Percentiles rank a stretch among this genome's conserved stretches.
Evolutionary conservation across 2,113 vertebrate species (phyloP).

Genomic region (Nesogale talazaci): DNA sequence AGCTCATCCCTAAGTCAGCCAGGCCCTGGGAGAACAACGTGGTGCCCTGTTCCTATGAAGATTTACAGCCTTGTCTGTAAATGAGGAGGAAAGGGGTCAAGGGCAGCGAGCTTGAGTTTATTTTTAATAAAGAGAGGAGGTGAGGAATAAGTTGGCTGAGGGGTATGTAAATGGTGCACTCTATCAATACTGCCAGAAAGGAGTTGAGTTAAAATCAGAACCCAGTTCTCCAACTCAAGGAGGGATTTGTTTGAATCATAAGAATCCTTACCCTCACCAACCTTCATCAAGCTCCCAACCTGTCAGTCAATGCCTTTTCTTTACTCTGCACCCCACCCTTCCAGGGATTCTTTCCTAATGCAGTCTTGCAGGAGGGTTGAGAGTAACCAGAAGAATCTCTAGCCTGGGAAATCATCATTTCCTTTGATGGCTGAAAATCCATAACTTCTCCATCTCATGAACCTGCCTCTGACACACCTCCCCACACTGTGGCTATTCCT

Average conservation of each 20-base stretch:
- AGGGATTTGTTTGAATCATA: neutral
- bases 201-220: fast-evolving
- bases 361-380: fast-evolving
- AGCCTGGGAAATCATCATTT: too few relatives aligned
- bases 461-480: neutral
- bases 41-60: too few relatives aligned
- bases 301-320: neutral
- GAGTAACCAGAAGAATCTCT: fast-evolving
- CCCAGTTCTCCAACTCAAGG: neutral
- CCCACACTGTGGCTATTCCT: neutral
- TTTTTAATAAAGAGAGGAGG: too few relatives aligned
- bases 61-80: too few relatives aligned
- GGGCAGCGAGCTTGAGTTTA: too few relatives aligned
- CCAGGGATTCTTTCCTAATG: neutral
- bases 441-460: neutral
- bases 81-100: too few relatives aligned
- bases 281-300: too few relatives aligned
- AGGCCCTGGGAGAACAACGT: too few relatives aligned
- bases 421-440: fast-evolving
- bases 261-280: neutral
- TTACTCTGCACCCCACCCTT: neutral
- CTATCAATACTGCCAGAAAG: neutral
- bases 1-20: too few relatives aligned
- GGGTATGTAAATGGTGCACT: fast-evolving
- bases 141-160: fast-evolving